Conservation (phyloP, 1,140 invertebrate species). For the Bombus confusus region DNA sequence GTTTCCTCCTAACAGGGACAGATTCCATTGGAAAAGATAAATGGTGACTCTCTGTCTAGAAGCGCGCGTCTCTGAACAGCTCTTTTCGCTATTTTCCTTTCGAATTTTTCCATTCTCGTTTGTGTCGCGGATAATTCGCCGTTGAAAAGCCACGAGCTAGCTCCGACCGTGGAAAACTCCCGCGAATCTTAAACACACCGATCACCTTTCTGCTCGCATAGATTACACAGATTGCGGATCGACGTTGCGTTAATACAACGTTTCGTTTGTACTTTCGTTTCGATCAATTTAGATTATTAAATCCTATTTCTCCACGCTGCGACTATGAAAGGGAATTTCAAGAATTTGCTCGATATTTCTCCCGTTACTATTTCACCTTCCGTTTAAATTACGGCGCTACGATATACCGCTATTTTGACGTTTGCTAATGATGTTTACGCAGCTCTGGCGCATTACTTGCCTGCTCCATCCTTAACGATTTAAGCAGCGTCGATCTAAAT, state of each 20-base stretch:
- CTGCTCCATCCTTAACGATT: background rate
- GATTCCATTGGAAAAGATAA: constrained; percentile 37
- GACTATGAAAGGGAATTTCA: no score
- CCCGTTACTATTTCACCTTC: no score
- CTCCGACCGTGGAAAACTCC: background rate
- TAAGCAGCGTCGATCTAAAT: constrained; percentile 3
- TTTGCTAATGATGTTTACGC: no score
- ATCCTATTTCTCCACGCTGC: no score
- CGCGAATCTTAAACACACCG: background rate
- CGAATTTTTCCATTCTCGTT: background rate
- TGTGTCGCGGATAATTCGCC: background rate
- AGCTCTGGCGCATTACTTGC: background rate
- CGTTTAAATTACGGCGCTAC: no score
- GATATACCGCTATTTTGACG: no score
- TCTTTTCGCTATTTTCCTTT: background rate
- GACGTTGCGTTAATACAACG: background rate
- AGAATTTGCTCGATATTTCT: no score
- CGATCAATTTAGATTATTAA: no score
- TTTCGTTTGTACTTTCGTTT: no score
- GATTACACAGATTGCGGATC: background rate
- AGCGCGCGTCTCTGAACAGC: background rate
- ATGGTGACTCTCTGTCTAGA: constrained; percentile 17
- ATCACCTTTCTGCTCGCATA: background rate
- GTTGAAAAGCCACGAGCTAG: background rate
- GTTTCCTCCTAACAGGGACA: background rate